Evolutionary conservation across 2,888 invertebrate species (phyloP).

Genomic region (Anthrax anthrax): DNA sequence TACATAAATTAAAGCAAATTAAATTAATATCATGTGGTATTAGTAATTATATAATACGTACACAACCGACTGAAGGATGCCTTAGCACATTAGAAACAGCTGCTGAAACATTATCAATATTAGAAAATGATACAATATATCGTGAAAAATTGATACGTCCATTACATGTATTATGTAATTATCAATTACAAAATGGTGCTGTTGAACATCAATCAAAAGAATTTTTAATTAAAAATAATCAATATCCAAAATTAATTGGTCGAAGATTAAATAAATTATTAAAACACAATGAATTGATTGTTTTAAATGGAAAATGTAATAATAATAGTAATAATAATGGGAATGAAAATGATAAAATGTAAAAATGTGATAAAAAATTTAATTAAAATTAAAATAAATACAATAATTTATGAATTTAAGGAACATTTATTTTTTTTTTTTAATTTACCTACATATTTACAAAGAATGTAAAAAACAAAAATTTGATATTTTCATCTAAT

Average conservation of each 20-base stretch:
- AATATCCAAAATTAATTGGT: conserved; percentile 66
- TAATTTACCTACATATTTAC: too few relatives aligned
- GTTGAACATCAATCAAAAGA: conserved; percentile 89
- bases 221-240: conserved; percentile 63
- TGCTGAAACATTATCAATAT: conserved; percentile 58
- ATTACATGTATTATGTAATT: conserved; percentile 67
- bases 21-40: conserved; percentile 56
- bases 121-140: conserved; percentile 54
- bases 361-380: too few relatives aligned
- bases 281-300: conserved; percentile 22
- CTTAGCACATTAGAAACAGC: conserved; percentile 83
- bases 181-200: conserved; percentile 81
- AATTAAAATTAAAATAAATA: too few relatives aligned
- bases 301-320: too few relatives aligned
- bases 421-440: too few relatives aligned
- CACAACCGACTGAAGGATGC: conserved; percentile 84
- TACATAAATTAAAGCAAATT: conserved; percentile 64
- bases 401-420: too few relatives aligned
- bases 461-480: too few relatives aligned
- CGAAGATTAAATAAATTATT: conserved; percentile 52
- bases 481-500: too few relatives aligned
- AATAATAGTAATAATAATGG: not conserved
- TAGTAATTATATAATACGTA: conserved; percentile 84
- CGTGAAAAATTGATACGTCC: conserved; percentile 58
- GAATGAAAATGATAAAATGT: too few relatives aligned